Conservation (phyloP, 2,888 invertebrate genomes). For the Apomyelois bistriatella region DNA sequence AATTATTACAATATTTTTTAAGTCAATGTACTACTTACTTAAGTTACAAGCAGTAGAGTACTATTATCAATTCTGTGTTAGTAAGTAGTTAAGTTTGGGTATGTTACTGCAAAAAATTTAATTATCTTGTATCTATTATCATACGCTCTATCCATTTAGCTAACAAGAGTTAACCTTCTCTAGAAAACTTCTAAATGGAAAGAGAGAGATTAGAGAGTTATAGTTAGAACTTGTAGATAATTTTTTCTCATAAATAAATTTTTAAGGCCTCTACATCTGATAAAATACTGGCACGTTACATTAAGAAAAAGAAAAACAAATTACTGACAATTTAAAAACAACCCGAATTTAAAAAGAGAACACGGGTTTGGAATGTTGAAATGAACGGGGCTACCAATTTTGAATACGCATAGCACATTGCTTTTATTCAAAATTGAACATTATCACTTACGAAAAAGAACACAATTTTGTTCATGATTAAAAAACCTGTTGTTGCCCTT, state of each 20-base stretch:
- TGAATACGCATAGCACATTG: slow-evolving; percentile 48
- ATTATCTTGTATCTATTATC: too few species aligned
- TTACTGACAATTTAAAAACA: slow-evolving; percentile 65
- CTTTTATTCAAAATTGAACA: slow-evolving; percentile 39
- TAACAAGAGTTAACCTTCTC: too few species aligned
- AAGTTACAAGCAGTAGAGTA: too few species aligned
- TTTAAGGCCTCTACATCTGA: slow-evolving; percentile 18
- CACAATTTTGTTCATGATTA: slow-evolving; percentile 29
- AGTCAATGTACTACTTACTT: too few species aligned
- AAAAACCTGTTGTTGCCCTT: slow-evolving; percentile 24
- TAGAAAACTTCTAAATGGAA: too few species aligned
- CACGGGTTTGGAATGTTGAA: slow-evolving; percentile 65
- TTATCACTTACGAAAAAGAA: slow-evolving; percentile 38
- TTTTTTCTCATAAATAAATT: slow-evolving; percentile 1
- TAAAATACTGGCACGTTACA: slow-evolving; percentile 36
- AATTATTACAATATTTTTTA: too few species aligned
- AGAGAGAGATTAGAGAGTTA: neutral
- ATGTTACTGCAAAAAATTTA: too few species aligned
- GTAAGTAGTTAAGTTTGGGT: too few species aligned
- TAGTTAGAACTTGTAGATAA: neutral
- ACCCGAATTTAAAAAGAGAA: slow-evolving; percentile 67
- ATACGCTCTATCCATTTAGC: too few species aligned
- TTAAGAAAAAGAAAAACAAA: slow-evolving; percentile 49
- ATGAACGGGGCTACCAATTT: slow-evolving; percentile 66
- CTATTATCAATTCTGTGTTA: too few species aligned